Percentiles rank a stretch among this genome's conserved stretches.
These are phyloP conservation scores for Drosophila bifasciata DNA, from an alignment of 1,140 invertebrate species.

Conservation along the genomic window DNA sequence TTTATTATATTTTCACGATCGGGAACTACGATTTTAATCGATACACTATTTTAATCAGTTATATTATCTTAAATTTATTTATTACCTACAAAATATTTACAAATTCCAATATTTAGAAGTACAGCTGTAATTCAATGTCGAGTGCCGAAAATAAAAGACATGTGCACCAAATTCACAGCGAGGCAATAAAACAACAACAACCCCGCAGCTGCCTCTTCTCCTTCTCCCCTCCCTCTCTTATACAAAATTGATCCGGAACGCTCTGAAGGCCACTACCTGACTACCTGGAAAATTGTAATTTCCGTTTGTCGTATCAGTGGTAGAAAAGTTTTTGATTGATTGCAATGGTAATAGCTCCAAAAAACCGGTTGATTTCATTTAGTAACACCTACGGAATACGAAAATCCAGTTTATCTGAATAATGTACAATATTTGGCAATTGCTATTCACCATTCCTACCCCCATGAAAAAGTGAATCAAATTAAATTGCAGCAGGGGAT, in stretches of 20 bases:
- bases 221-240: conserved; percentile 4
- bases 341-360: not conserved
- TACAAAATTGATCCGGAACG: conserved; percentile 33
- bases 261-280: conserved; percentile 20
- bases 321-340: conserved; percentile 24
- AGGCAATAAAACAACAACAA: conserved; percentile 49
- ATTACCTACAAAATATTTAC: too few species aligned
- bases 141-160: conserved; percentile 19
- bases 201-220: conserved; percentile 38
- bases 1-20: too few species aligned
- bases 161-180: conserved; percentile 34
- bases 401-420: not conserved
- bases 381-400: not conserved
- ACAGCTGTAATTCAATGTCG: conserved; percentile 16
- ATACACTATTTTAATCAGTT: too few species aligned
- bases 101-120: not conserved
- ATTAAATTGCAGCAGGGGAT: not conserved
- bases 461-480: too few species aligned
- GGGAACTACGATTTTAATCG: too few species aligned
- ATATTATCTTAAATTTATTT: too few species aligned
- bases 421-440: not conserved
- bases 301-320: not conserved
- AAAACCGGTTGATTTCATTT: not conserved
- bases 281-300: conserved; percentile 28
- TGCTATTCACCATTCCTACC: not conserved